Evolutionary conservation across 2,113 vertebrate genomes (phyloP), one percentile per base, ranked within the genome.

Genomic region (Anarrhichthys ocellatus): DNA sequence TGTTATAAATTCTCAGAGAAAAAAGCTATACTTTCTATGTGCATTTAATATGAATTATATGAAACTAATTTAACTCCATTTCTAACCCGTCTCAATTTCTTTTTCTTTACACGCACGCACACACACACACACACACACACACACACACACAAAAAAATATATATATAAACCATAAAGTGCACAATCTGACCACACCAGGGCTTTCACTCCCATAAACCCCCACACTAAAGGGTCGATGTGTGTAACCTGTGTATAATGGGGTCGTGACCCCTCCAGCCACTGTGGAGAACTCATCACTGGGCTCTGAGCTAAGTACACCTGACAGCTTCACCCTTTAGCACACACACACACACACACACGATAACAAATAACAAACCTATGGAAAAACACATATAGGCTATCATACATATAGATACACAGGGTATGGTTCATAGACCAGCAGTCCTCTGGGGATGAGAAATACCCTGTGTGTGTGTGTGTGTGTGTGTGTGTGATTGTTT

Each of bases 271-370:
- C 65, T 87, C 9, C 75, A 81, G 29, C 76, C 79, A 66, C 81
- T 50, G 76, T 75, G 78, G 81, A 77, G 83, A 86, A 77, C 78
- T 85, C 81, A 74, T 90, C 84, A 88, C 66, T 69, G 67, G 59
- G 56, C 44, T 74, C 61, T 78, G 84, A 65, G 50, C 89, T 83
- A 84, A 90, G 56, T 83, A 73, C 65, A 87, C 50, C 65, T 73
- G 84, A 88, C 89, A 77, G 32, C 17, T 61, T 8, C 68, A 44
- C 56, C 56, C n/a, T 62, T 52, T 46, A 64, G 54, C 50, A 70
- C 48, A 56, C 48, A 67, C 78, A 59, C 48, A 54, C 59, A 76
- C 22, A 73, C 81, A 67, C 40, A 61, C 29, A 52, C 40, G 32
- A 76, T 34, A 61, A 61, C 71, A 56, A 2, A 73, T 46, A 61